Conservation (phyloP, 2,888 invertebrate species). For the Sphaeridia pumilis region DNA sequence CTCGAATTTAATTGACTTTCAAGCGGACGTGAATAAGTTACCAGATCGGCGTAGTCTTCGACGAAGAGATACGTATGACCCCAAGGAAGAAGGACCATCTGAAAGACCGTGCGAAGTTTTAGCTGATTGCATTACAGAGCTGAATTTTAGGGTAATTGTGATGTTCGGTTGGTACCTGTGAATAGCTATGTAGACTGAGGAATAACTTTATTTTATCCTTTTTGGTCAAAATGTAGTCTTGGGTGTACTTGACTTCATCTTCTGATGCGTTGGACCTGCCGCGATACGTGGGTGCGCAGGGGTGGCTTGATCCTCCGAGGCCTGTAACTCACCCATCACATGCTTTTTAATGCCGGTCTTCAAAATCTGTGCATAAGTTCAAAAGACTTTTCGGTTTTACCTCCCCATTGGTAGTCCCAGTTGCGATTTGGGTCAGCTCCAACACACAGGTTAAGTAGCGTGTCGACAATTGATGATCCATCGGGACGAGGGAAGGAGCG, state of each 20-base stretch:
- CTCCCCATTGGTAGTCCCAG: constrained; percentile 63
- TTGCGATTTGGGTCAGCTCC: constrained; percentile 52
- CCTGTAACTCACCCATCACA: too few species aligned
- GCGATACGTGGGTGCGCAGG: constrained; percentile 29
- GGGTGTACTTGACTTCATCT: constrained; percentile 55
- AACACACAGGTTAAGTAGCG: constrained; percentile 28
- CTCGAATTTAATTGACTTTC: too few species aligned
- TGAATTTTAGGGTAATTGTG: too few species aligned
- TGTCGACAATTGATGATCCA: constrained; percentile 24
- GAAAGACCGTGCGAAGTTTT: too few species aligned
- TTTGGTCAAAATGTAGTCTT: constrained; percentile 47
- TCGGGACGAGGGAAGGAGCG: constrained; percentile 41
- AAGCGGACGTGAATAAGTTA: too few species aligned
- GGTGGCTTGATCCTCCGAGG: constrained; percentile 29
- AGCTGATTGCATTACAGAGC: too few species aligned
- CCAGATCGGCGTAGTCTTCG: constrained; percentile 33
- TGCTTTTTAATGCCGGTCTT: too few species aligned
- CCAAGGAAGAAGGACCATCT: constrained; percentile 50
- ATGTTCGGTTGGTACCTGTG: too few species aligned
- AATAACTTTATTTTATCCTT: constrained; percentile 50
- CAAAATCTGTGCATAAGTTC: too few species aligned
- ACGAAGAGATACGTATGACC: constrained; percentile 42
- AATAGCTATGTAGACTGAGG: constrained; percentile 62
- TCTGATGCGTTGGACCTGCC: constrained; percentile 51
- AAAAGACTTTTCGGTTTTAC: too few species aligned